These are phyloP conservation scores for Rhizomys pruinosus DNA, from an alignment of 2,113 vertebrate species.

Conservation along the genomic window DNA sequence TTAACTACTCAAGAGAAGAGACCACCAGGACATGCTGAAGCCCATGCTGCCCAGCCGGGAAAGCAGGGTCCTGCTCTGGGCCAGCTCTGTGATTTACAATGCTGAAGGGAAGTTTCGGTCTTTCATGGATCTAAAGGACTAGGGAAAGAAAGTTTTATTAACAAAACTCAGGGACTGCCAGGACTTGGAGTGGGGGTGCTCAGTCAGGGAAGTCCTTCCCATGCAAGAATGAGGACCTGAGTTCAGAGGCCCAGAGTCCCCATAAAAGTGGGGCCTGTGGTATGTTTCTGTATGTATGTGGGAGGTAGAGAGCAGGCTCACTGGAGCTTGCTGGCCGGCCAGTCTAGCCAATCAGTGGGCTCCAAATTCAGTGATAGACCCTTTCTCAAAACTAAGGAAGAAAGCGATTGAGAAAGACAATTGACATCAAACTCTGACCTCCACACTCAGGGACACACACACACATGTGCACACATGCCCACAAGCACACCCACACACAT, in stretches of 20 bases:
- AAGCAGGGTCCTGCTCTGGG: neutral
- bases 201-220: neutral
- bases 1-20: neutral
- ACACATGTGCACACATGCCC: rapidly evolving
- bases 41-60: neutral
- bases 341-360: neutral
- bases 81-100: neutral
- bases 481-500: neutral
- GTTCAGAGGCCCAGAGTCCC: neutral
- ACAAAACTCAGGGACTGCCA: neutral
- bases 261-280: neutral
- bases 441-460: neutral
- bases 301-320: neutral
- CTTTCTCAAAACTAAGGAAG: neutral
- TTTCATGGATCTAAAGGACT: neutral
- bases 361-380: neutral
- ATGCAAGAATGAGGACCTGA: neutral
- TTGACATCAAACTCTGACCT: neutral
- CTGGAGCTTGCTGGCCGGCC: neutral
- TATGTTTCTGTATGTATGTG: neutral
- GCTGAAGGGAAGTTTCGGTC: neutral
- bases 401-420: neutral
- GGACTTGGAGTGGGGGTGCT: neutral
- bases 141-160: neutral
- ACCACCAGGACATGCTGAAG: neutral